phyloP scores from a whole-genome alignment of 2,888 invertebrate species.

The Panopea generosa region DNA sequence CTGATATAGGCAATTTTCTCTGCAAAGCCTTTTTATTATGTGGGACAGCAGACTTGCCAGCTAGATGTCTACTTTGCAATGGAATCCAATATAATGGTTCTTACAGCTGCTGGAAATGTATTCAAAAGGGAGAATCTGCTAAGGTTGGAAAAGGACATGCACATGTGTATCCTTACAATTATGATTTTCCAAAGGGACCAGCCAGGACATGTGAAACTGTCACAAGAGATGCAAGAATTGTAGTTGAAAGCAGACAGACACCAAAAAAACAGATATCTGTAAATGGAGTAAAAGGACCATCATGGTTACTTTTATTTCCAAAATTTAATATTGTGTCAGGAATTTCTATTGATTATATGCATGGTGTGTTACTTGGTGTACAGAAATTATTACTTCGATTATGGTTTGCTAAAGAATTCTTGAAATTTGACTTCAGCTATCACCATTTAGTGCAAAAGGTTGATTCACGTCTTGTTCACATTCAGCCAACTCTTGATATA shows the following conservation, averaged over 20 bases:
- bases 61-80: conserved; percentile 46
- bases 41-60: conserved; percentile 51
- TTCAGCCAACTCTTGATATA: conserved; percentile 32
- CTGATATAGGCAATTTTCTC: conserved; percentile 18
- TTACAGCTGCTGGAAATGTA: conserved; percentile 46
- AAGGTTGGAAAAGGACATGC: conserved; percentile 38
- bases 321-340: conserved; percentile 23
- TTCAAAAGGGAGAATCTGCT: conserved; percentile 32
- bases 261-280: background rate
- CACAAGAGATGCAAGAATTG: conserved; percentile 15
- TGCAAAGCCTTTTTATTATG: conserved; percentile 22
- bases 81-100: conserved; percentile 46
- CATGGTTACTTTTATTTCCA: conserved; percentile 36
- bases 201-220: conserved; percentile 30
- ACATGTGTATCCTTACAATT: conserved; percentile 39
- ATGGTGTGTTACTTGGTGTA: conserved; percentile 45
- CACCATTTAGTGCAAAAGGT: conserved; percentile 1
- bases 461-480: conserved; percentile 13
- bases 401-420: conserved; percentile 39
- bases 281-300: conserved; percentile 49
- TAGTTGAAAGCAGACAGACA: conserved; percentile 9
- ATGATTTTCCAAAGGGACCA: conserved; percentile 28
- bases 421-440: conserved; percentile 20
- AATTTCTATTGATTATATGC: conserved; percentile 33
- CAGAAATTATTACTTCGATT: conserved; percentile 33